These are phyloP conservation scores for Perizoma affinitatum DNA, from an alignment of 2,888 invertebrate species.

Conservation along the genomic window DNA sequence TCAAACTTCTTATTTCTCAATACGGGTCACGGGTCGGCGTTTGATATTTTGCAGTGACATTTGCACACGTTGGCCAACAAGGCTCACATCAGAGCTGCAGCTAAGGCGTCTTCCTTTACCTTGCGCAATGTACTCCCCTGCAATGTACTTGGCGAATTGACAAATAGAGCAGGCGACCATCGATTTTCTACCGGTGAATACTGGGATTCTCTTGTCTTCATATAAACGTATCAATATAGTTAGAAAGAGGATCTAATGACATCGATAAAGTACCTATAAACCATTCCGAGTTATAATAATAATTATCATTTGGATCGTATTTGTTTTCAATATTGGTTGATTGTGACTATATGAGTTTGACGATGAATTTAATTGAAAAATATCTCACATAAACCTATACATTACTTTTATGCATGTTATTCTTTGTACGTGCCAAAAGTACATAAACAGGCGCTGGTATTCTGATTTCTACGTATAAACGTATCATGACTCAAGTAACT, in stretches of 20 bases:
- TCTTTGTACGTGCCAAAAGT: too few species aligned
- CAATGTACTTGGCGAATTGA: conserved; percentile 10
- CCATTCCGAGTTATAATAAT: too few species aligned
- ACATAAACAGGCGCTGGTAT: background rate
- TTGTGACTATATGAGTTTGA: too few species aligned
- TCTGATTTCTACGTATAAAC: conserved; percentile 21
- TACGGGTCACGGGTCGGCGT: conserved; percentile 66
- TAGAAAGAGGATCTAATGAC: background rate
- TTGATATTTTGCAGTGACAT: conserved; percentile 77
- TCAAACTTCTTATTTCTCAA: conserved; percentile 60
- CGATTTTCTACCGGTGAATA: background rate
- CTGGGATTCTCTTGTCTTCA: too few species aligned
- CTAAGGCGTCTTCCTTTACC: conserved; percentile 49
- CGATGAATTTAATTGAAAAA: too few species aligned
- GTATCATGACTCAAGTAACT: conserved; percentile 34
- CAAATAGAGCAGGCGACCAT: conserved; percentile 2
- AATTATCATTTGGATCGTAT: too few species aligned
- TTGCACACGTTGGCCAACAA: conserved; percentile 68
- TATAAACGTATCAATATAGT: too few species aligned
- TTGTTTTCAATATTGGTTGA: too few species aligned
- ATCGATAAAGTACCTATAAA: too few species aligned
- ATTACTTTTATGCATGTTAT: too few species aligned
- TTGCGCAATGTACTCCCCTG: conserved; percentile 54
- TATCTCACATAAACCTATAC: too few species aligned
- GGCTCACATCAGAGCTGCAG: conserved; percentile 49